Evolutionary conservation across 2,888 invertebrate genomes (phyloP).

Genomic region (Drosophila rellima): DNA sequence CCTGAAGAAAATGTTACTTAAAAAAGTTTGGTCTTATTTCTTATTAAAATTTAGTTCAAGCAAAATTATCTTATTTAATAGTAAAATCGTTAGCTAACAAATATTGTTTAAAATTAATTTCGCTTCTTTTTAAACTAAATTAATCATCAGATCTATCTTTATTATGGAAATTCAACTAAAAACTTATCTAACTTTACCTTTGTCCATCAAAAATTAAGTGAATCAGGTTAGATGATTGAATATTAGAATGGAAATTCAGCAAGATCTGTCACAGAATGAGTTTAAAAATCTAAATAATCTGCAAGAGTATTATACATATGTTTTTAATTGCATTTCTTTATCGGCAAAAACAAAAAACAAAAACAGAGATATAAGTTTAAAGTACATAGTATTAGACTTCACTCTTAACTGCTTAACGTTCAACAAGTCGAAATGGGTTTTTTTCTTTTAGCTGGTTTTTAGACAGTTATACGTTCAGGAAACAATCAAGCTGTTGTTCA

Average conservation of each 20-base stretch:
- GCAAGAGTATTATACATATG: no score
- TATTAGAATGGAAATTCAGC: no score
- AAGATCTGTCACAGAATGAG: neutral
- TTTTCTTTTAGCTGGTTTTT: neutral
- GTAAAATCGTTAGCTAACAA: neutral
- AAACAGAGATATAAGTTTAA: conserved; percentile 3
- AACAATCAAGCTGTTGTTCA: conserved; percentile 21
- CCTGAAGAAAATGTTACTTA: neutral
- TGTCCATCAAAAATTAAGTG: no score
- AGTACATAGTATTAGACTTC: conserved; percentile 1
- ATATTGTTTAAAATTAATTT: neutral
- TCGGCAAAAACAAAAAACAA: neutral
- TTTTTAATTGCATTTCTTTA: neutral
- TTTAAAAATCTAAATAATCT: neutral
- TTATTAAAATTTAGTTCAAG: no score
- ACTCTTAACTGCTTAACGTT: neutral
- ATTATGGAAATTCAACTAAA: no score
- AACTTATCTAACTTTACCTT: neutral
- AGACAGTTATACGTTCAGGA: conserved; percentile 27
- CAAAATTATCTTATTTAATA: no score
- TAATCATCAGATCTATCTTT: no score
- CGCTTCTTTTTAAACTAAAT: neutral
- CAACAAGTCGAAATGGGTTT: conserved; percentile 1
- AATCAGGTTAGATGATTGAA: no score
- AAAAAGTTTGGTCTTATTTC: neutral